phyloP scores from a whole-genome alignment of 2,888 invertebrate species.

The Seira sanloemensis region DNA sequence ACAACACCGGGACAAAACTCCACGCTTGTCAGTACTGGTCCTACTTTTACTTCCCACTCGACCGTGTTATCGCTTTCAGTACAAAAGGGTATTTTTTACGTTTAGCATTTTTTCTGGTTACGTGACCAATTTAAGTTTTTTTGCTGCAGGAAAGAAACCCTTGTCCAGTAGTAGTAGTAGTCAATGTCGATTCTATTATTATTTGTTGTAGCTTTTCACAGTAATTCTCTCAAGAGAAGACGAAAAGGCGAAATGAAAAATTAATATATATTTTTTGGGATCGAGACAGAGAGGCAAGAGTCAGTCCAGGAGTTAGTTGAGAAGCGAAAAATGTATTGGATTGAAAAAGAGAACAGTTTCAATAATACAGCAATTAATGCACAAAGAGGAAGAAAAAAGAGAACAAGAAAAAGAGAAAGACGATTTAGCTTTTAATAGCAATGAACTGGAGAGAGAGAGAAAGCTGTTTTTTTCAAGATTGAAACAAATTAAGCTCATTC shows the following conservation, averaged over 20 bases:
- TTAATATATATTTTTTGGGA: neutral
- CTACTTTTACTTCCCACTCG: constrained; percentile 26
- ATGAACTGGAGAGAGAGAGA: constrained; percentile 8
- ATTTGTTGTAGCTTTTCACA: constrained; percentile 14
- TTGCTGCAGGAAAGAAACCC: neutral
- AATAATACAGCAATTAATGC: neutral
- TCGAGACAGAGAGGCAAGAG: neutral
- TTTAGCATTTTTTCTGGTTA: constrained; percentile 6
- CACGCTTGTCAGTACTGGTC: neutral
- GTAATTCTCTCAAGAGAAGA: constrained; percentile 1
- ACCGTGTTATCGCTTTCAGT: constrained; percentile 23
- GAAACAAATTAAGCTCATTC: neutral
- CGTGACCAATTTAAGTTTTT: neutral
- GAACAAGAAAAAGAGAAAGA: constrained; percentile 15
- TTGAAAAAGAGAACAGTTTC: neutral
- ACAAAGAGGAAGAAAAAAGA: constrained; percentile 21
- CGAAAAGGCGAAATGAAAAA: constrained; percentile 28
- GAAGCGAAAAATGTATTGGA: neutral
- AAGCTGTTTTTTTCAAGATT: too few relatives aligned
- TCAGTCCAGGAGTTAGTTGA: neutral
- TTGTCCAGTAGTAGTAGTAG: neutral
- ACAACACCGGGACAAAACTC: neutral
- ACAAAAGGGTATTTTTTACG: constrained; percentile 22
- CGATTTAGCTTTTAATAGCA: neutral
- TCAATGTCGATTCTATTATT: neutral